These are phyloP conservation scores for Nipponacmea schrenckii DNA, from an alignment of 2,888 invertebrate species.

Conservation along the genomic window DNA sequence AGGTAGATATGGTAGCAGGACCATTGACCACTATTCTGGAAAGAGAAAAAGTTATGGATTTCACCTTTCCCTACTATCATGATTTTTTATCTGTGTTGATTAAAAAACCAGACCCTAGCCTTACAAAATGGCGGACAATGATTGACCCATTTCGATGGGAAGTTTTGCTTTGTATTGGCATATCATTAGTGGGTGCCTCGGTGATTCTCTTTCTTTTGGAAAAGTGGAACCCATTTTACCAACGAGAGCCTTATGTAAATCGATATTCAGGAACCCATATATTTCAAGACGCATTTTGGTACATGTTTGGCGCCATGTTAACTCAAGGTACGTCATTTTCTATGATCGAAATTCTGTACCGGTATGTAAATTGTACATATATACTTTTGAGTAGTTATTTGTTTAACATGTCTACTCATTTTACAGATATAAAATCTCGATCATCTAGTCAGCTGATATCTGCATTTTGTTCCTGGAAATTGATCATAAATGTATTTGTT, in stretches of 20 bases:
- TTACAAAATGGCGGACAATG: slow-evolving; percentile 44
- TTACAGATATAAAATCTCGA: too few relatives aligned
- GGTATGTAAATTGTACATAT: too few relatives aligned
- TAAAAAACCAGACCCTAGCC: slow-evolving; percentile 41
- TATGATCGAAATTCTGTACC: too few relatives aligned
- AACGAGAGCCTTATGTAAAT: background rate
- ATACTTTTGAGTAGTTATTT: too few relatives aligned
- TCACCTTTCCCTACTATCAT: slow-evolving; percentile 79
- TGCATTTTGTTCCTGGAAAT: too few relatives aligned
- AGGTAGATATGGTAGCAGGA: slow-evolving; percentile 85
- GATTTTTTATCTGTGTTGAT: slow-evolving; percentile 45
- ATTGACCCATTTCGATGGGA: slow-evolving; percentile 45
- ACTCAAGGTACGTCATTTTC: slow-evolving; percentile 80
- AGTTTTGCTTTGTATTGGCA: slow-evolving; percentile 41
- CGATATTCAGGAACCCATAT: background rate
- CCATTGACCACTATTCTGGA: slow-evolving; percentile 90
- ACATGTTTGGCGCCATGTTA: slow-evolving; percentile 88
- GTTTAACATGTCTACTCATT: too few relatives aligned
- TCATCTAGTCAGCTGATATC: too few relatives aligned
- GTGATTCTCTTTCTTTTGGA: slow-evolving; percentile 42
- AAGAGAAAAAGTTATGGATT: slow-evolving; percentile 88
- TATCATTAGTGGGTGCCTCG: slow-evolving; percentile 36
- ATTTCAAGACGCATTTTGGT: slow-evolving; percentile 74
- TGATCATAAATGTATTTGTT: too few relatives aligned
- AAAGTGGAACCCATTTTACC: slow-evolving; percentile 43